phyloP scores from a whole-genome alignment of 2,797 vertebrate genomes.

The Acipenser transmontanus region DNA sequence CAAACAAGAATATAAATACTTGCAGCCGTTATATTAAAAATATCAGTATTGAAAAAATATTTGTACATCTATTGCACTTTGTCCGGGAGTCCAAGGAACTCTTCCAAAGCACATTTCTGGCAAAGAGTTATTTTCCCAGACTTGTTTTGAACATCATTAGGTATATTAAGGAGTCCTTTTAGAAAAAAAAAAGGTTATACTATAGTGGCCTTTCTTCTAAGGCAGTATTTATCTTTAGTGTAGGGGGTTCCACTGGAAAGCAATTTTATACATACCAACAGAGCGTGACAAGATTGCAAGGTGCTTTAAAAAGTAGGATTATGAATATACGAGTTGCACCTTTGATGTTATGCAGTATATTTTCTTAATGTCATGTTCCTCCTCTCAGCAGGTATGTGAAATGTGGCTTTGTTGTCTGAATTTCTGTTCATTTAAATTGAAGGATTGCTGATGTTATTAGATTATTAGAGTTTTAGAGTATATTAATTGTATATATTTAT shows the following conservation, averaged over 20 bases:
- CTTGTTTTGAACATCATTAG: slow-evolving; percentile 1
- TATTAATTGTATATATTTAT: no score
- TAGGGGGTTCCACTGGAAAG: not conserved
- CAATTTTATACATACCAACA: not conserved
- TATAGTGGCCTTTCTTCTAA: not conserved
- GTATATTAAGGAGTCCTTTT: not conserved
- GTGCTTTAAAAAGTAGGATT: not conserved
- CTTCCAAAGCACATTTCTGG: slow-evolving; percentile 3
- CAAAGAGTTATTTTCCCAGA: slow-evolving; percentile 1
- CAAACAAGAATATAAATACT: slow-evolving; percentile 32
- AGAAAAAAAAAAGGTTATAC: not conserved
- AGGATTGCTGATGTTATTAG: no score
- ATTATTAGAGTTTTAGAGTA: no score
- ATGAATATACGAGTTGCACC: no score
- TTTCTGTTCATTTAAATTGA: no score
- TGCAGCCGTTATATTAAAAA: slow-evolving; percentile 25
- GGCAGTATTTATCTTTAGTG: not conserved
- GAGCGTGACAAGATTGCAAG: not conserved
- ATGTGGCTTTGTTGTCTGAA: no score
- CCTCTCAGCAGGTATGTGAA: no score
- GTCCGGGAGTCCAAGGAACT: slow-evolving; percentile 1
- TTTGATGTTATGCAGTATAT: no score
- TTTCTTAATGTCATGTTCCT: no score
- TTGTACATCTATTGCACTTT: slow-evolving; percentile 32
- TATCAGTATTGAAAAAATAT: slow-evolving; percentile 36